Evolutionary conservation across 2,113 vertebrate genomes (phyloP), one percentile per base, ranked within the genome.

Genomic region (Eulemur rufifrons): DNA sequence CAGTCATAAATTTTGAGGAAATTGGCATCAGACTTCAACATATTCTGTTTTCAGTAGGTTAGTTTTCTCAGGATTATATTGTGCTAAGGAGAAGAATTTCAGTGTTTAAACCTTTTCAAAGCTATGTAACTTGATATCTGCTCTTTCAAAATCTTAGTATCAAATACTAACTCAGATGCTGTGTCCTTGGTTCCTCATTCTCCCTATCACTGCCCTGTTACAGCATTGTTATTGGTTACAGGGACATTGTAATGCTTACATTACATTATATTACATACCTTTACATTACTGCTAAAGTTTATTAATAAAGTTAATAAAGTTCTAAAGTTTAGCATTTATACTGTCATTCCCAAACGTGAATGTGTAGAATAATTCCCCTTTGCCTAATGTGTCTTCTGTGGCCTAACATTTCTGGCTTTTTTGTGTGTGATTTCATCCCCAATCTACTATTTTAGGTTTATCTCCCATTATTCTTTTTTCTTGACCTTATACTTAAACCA

Each of bases 11-110:
- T 95, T 45, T 90, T 86, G 37, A 76, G 59, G 56, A 94, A 96
- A 76, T 89, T 95, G 77, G 92, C 82, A 93, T 91, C 9, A 95
- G 56, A 93, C 34, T 86, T 95, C 17, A 85, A 73, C 71, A 96
- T 88, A 50, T 0, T 93, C 25, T 69, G 37, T 91, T 89, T 97
- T 95, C 81, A 86, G 25, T 93, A 84, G 34, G 32, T 93, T 91
- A 74, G 32, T 86, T 54, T 91, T 85, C 66, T 87, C 12, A 77
- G 56, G 88, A 80, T 87, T 93, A n/a, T 83, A 88, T 80, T 73
- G 17, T 91, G 56, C 54, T 85, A 59, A 81, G 52, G 29, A 91
- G 59, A 90, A 93, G 80, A 77, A 81, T 89, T 25, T 95, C 76
- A 76, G 21, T 96, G 66, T 32, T 95, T 87, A 87, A 91, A 91